Evolutionary conservation across 1,140 invertebrate species (phyloP).

Genomic region (Cylas formicarius): DNA sequence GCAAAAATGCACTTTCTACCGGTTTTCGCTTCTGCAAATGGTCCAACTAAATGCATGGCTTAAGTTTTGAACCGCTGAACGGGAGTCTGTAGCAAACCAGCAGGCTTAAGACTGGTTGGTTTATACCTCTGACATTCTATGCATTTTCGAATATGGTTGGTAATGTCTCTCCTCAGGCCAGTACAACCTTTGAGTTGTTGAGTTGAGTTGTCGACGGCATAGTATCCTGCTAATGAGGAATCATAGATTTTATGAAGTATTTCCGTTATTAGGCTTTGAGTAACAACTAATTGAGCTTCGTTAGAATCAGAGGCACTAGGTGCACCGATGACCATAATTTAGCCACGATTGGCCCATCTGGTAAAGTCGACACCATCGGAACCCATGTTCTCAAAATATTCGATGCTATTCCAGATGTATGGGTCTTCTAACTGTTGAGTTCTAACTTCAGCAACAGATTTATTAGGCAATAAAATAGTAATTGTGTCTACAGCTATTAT

Average conservation of each 20-base stretch:
- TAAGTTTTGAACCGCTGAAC: slow-evolving; percentile 29
- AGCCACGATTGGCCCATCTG: too few species aligned
- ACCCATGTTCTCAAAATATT: too few species aligned
- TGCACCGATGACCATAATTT: too few species aligned
- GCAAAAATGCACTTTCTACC: slow-evolving; percentile 15
- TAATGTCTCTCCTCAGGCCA: slow-evolving; percentile 12
- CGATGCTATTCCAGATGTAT: too few species aligned
- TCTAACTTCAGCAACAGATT: too few species aligned
- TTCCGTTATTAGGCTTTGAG: slow-evolving; percentile 7
- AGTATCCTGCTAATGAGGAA: too few species aligned
- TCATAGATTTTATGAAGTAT: slow-evolving; percentile 27
- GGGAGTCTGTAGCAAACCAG: slow-evolving; percentile 29
- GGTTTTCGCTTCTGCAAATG: slow-evolving; percentile 6
- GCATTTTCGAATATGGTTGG: slow-evolving; percentile 15
- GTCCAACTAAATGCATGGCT: slow-evolving; percentile 31
- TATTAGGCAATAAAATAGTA: too few species aligned
- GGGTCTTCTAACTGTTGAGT: too few species aligned
- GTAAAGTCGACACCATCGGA: too few species aligned
- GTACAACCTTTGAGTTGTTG: slow-evolving; percentile 21
- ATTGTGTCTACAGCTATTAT: too few species aligned
- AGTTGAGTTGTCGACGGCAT: slow-evolving; percentile 28
- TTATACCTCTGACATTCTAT: slow-evolving; percentile 13
- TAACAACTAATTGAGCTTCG: slow-evolving; percentile 21
- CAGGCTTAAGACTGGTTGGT: slow-evolving; percentile 20
- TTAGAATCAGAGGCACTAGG: too few species aligned